These are phyloP conservation scores for Phodopus roborovskii DNA, from an alignment of 2,113 vertebrate genomes.

Conservation along the genomic window DNA sequence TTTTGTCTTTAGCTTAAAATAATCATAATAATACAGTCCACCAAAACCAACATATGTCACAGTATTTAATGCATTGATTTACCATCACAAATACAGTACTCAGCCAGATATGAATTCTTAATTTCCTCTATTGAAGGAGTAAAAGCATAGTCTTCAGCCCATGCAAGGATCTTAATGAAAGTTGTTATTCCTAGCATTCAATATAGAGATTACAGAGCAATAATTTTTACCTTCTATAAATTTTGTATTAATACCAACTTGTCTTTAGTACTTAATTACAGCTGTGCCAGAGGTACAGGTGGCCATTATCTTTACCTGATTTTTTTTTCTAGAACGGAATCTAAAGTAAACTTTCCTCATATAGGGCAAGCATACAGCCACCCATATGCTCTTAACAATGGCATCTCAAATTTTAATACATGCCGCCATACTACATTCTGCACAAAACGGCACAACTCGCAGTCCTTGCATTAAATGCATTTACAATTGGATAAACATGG, in stretches of 20 bases:
- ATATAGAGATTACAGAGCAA: neutral
- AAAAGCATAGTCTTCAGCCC: constrained; percentile 37
- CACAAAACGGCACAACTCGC: neutral
- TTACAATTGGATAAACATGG: neutral
- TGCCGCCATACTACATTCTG: neutral
- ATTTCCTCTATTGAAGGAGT: neutral
- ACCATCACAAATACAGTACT: constrained; percentile 6
- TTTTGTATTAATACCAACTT: constrained; percentile 23
- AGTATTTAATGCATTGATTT: neutral
- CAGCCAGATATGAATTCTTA: constrained; percentile 7
- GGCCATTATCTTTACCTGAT: neutral
- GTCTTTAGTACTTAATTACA: constrained; percentile 18
- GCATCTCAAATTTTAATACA: neutral
- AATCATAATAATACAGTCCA: neutral
- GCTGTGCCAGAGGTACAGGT: neutral
- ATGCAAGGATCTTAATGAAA: neutral
- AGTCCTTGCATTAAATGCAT: neutral
- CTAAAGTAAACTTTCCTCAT: constrained; percentile 1
- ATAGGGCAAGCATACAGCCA: neutral
- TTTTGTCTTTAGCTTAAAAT: constrained; percentile 2
- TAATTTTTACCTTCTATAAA: constrained; percentile 25
- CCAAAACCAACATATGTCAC: neutral
- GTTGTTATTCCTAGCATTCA: constrained; percentile 34
- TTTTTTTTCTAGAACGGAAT: constrained; percentile 22
- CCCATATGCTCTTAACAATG: constrained; percentile 2